These are phyloP conservation scores for Plodia interpunctella DNA, from an alignment of 1,140 invertebrate genomes.

Conservation along the genomic window DNA sequence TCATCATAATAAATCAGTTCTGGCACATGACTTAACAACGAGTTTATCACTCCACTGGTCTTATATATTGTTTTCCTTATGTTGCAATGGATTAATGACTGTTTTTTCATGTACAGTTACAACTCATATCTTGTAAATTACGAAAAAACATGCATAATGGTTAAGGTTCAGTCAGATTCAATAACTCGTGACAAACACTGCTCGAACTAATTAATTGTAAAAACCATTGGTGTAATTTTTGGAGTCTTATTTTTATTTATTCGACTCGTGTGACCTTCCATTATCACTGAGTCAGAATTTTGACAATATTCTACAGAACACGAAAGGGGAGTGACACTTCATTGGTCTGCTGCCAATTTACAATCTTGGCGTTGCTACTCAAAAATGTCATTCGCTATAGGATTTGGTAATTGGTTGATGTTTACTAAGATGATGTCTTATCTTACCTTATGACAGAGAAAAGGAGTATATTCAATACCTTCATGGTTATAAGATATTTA, in stretches of 20 bases:
- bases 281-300: constrained; percentile 2
- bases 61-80: no score
- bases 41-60: no score
- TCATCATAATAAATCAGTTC: no score
- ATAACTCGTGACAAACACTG: background rate
- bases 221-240: background rate
- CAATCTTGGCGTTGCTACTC: background rate
- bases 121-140: no score
- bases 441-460: no score
- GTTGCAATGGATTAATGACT: no score
- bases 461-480: background rate
- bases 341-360: background rate
- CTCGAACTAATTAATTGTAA: background rate
- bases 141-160: no score
- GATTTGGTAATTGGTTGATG: background rate
- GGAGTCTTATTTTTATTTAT: background rate
- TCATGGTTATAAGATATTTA: background rate
- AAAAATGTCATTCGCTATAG: background rate
- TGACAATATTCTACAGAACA: background rate
- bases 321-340: background rate
- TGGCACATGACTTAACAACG: no score
- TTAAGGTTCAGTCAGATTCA: no score
- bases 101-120: no score
- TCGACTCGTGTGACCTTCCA: background rate
- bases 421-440: background rate